These are phyloP conservation scores for Enteromius thamalakanensis DNA, from an alignment of 2,797 vertebrate species.

Conservation along the genomic window DNA sequence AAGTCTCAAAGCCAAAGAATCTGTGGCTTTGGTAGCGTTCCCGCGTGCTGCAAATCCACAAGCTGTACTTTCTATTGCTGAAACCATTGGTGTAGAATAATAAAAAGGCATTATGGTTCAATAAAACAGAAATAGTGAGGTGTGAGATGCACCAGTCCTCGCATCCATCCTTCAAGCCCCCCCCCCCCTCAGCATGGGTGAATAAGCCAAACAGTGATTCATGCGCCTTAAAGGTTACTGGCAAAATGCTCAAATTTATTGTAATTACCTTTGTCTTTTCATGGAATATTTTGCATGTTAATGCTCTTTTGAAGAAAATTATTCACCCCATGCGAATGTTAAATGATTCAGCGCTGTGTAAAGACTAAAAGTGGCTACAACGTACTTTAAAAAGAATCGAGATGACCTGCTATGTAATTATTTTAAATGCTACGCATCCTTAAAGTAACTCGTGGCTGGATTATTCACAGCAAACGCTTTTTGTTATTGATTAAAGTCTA, in stretches of 20 bases:
- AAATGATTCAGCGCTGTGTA: conserved; percentile 35
- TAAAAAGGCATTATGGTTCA: conserved; percentile 32
- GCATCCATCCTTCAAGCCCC: conserved; percentile 32
- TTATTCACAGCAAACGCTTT: neutral
- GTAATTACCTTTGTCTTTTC: conserved; percentile 51
- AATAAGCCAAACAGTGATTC: conserved; percentile 45
- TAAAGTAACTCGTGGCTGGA: conserved; percentile 4
- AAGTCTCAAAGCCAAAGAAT: neutral
- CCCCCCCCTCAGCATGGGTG: conserved; percentile 28
- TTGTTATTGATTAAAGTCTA: conserved; percentile 27
- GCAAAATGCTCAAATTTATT: conserved; percentile 44
- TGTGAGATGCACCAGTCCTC: neutral
- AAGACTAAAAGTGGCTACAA: conserved; percentile 35
- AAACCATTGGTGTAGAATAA: conserved; percentile 1
- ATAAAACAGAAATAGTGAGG: conserved; percentile 26
- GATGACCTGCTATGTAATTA: conserved; percentile 52
- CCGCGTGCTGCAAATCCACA: neutral
- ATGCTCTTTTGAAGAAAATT: conserved; percentile 39
- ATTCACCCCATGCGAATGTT: conserved; percentile 19
- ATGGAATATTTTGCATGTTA: conserved; percentile 39
- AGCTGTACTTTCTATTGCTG: conserved; percentile 16
- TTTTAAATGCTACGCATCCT: conserved; percentile 31
- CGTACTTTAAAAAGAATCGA: conserved; percentile 17
- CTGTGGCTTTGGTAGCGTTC: neutral
- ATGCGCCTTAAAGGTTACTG: conserved; percentile 51